These are phyloP conservation scores for Grammomys surdaster DNA, from an alignment of 2,113 vertebrate genomes.

Conservation along the genomic window DNA sequence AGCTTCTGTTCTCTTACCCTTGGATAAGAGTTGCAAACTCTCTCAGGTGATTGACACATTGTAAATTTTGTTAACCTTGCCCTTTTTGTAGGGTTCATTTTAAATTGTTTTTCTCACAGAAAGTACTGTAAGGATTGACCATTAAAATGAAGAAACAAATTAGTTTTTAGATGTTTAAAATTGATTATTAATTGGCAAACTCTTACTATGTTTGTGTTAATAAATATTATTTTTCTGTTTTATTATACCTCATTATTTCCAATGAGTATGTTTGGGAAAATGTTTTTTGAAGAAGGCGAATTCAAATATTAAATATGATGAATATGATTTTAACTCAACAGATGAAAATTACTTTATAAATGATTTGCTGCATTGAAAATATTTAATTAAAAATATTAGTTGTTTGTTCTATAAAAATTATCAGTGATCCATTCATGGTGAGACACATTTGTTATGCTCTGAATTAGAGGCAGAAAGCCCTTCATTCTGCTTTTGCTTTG, in stretches of 20 bases:
- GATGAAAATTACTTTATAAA: conserved; percentile 57
- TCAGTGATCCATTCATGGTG: conserved; percentile 13
- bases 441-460: conserved; percentile 47
- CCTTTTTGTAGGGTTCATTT: conserved; percentile 54
- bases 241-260: conserved; percentile 64
- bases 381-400: conserved; percentile 49
- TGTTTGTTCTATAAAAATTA: conserved; percentile 53
- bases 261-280: conserved; percentile 56
- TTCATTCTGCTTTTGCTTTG: conserved; percentile 54
- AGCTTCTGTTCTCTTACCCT: conserved; percentile 55
- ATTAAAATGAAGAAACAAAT: conserved; percentile 62
- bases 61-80: conserved; percentile 60
- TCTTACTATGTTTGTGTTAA: conserved; percentile 50
- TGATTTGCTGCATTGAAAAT: conserved; percentile 45
- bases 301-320: conserved; percentile 66
- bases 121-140: conserved; percentile 43
- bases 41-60: conserved; percentile 1
- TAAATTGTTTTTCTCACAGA: conserved; percentile 59
- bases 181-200: conserved; percentile 62
- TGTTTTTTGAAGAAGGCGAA: conserved; percentile 62
- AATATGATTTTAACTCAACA: conserved; percentile 47
- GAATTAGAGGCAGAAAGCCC: conserved; percentile 36
- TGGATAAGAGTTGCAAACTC: conserved; percentile 53
- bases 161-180: conserved; percentile 41
- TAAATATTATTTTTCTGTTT: conserved; percentile 52